phyloP scores from a whole-genome alignment of 2,888 invertebrate genomes.

The Lomographa bimaculata region DNA sequence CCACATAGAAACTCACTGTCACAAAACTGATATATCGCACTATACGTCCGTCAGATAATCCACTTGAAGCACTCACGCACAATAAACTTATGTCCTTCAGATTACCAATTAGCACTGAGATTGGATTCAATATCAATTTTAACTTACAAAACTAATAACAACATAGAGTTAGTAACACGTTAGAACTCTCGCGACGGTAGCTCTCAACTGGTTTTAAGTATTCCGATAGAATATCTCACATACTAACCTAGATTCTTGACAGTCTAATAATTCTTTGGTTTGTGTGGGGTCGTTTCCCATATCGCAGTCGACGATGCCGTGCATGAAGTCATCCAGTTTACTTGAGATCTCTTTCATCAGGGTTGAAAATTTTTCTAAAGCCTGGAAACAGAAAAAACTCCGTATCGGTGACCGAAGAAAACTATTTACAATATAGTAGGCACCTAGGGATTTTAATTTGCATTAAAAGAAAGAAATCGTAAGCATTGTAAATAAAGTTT shows the following conservation, averaged over 20 bases:
- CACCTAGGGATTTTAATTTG: too few species aligned
- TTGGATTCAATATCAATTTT: too few species aligned
- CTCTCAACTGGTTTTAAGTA: slow-evolving; percentile 16
- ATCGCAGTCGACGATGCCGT: slow-evolving; percentile 94
- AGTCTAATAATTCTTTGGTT: slow-evolving; percentile 93
- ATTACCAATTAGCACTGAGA: too few species aligned
- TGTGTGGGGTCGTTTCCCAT: slow-evolving; percentile 97
- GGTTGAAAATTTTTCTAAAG: slow-evolving; percentile 96
- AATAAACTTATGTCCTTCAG: too few species aligned
- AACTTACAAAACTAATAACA: too few species aligned
- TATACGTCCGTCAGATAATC: slow-evolving; percentile 1
- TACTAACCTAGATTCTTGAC: slow-evolving; percentile 88
- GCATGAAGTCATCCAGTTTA: slow-evolving; percentile 93
- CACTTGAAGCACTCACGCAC: too few species aligned
- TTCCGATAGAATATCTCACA: slow-evolving; percentile 14
- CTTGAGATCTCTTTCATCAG: slow-evolving; percentile 95
- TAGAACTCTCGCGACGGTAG: slow-evolving; percentile 11
- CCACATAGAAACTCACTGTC: too few species aligned
- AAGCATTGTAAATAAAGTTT: too few species aligned
- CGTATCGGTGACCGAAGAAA: too few species aligned
- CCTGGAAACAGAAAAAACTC: slow-evolving; percentile 85
- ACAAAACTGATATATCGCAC: slow-evolving; percentile 8
- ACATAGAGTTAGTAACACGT: slow-evolving; percentile 8
- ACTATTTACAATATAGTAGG: too few species aligned
- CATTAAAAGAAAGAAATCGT: too few species aligned